A percentile compares a stretch with the other conserved stretches of the same genome.
Evolutionary conservation across 1,140 invertebrate genomes (phyloP).

Genomic region (Nymphalis io): DNA sequence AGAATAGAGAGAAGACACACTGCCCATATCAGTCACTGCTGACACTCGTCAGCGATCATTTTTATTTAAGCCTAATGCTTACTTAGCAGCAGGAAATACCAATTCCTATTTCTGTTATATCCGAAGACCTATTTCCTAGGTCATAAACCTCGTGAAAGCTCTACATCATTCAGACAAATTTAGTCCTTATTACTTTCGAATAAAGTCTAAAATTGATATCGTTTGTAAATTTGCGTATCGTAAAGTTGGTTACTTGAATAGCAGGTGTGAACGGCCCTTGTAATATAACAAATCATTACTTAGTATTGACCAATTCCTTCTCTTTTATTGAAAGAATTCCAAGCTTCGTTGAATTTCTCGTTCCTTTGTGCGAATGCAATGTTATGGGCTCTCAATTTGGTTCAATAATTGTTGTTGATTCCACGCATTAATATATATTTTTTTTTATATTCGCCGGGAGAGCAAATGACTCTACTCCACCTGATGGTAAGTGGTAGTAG

Average conservation of each 20-base stretch:
- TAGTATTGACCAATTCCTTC: not conserved
- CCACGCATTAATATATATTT: too few species aligned
- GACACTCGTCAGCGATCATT: not conserved
- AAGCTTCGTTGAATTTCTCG: not conserved
- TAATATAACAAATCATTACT: slow-evolving; percentile 16
- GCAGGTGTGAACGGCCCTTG: slow-evolving; percentile 10
- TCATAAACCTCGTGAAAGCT: slow-evolving; percentile 20
- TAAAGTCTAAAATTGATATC: not conserved
- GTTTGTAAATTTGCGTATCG: not conserved
- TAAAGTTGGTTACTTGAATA: not conserved
- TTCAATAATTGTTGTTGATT: too few species aligned
- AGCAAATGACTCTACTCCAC: too few species aligned
- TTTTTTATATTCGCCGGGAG: too few species aligned
- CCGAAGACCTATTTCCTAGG: slow-evolving; percentile 32
- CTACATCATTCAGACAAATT: not conserved
- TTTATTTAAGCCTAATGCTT: slow-evolving; percentile 10
- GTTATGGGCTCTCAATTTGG: too few species aligned
- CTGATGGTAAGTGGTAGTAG: too few species aligned
- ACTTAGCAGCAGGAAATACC: slow-evolving; percentile 26
- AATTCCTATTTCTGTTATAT: slow-evolving; percentile 35
- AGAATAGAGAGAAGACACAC: too few species aligned
- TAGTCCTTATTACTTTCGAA: not conserved
- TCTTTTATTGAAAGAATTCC: not conserved
- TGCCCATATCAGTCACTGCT: too few species aligned
- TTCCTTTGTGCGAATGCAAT: too few species aligned